phyloP scores from a whole-genome alignment of 2,113 vertebrate genomes.

The Callipepla californica region DNA sequence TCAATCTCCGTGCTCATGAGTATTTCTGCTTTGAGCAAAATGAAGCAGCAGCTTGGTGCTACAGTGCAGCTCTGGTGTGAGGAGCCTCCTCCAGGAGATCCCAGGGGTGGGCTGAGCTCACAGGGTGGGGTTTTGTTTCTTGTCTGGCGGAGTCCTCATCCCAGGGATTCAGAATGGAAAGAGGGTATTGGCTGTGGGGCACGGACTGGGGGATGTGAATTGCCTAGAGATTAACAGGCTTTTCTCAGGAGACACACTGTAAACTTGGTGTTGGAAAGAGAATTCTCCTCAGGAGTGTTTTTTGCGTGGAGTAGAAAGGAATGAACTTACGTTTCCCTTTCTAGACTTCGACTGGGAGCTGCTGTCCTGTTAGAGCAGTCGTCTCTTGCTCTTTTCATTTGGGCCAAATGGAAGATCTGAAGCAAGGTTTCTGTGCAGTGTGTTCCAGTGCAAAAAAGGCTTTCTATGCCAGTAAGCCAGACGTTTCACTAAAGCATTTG shows the following conservation, averaged over 20 bases:
- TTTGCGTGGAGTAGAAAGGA: not conserved
- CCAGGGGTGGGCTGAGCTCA: not conserved
- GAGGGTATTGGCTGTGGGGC: fast-evolving
- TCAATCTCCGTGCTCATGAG: not conserved
- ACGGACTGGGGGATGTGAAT: not conserved
- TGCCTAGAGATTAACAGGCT: not conserved
- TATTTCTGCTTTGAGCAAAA: not conserved
- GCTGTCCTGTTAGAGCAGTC: not conserved
- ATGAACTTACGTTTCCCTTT: not conserved
- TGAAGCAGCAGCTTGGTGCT: not conserved
- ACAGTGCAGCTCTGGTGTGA: not conserved
- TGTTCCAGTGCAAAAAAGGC: not conserved
- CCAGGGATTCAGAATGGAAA: not conserved
- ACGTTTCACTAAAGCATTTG: not conserved
- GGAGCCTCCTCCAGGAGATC: not conserved
- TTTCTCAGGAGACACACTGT: not conserved
- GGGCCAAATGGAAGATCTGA: not conserved
- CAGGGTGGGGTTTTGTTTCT: not conserved
- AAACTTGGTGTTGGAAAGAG: not conserved
- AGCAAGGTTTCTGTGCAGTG: too few species aligned
- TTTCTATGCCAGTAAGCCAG: not conserved
- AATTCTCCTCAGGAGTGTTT: not conserved
- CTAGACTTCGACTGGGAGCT: not conserved
- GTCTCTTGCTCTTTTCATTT: not conserved
- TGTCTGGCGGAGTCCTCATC: not conserved